Evolutionary conservation across 2,888 invertebrate species (phyloP).

Genomic region (Ctenicera cuprea): DNA sequence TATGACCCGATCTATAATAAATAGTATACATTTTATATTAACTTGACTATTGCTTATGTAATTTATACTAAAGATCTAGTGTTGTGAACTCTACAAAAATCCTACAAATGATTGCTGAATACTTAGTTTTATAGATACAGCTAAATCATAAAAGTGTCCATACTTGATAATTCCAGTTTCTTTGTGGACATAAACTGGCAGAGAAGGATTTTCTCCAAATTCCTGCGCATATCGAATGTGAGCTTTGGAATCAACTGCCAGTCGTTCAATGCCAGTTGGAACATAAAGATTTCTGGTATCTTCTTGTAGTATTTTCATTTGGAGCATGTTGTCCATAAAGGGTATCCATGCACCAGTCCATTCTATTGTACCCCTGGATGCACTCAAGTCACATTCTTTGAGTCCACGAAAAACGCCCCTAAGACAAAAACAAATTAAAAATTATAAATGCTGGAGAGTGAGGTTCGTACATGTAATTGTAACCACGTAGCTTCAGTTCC

Average conservation of each 20-base stretch:
- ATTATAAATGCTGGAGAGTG: background rate
- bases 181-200: conserved; percentile 70
- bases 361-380: conserved; percentile 73
- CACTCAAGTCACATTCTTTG: conserved; percentile 56
- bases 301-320: conserved; percentile 82
- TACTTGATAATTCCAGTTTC: conserved; percentile 64
- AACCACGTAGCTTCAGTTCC: conserved; percentile 82
- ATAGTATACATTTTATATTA: too few relatives aligned
- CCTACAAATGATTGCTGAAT: too few relatives aligned
- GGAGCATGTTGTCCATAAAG: conserved; percentile 93
- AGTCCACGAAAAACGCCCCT: conserved; percentile 62
- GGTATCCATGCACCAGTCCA: conserved; percentile 93
- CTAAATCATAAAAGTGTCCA: too few relatives aligned
- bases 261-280: conserved; percentile 73
- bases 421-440: conserved; percentile 10
- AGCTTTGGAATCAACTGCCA: conserved; percentile 52
- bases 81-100: too few relatives aligned
- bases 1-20: conserved; percentile 79
- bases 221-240: conserved; percentile 53
- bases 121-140: too few relatives aligned
- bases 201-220: conserved; percentile 61
- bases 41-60: too few relatives aligned
- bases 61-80: too few relatives aligned
- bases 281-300: conserved; percentile 82
- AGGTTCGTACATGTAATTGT: conserved; percentile 71